phyloP scores from a whole-genome alignment of 2,888 invertebrate species.

The Prosopocoilus inquinatus region DNA sequence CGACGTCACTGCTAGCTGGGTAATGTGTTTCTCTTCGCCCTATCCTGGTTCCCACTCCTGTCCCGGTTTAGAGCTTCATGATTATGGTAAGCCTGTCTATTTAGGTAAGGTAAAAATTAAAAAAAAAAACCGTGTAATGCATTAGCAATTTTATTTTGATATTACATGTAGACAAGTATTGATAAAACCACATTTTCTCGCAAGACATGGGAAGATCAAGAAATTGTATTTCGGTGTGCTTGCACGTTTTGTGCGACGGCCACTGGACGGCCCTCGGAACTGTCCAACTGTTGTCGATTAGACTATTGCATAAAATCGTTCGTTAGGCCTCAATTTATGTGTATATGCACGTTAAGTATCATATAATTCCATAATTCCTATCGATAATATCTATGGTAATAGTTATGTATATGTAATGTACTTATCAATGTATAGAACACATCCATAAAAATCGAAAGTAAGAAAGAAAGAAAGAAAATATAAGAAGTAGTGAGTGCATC shows the following conservation, averaged over 20 bases:
- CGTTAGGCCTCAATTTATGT: constrained; percentile 41
- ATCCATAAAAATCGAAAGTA: constrained; percentile 40
- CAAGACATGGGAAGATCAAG: constrained; percentile 50
- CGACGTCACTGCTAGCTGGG: too few relatives aligned
- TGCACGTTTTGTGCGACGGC: constrained; percentile 41
- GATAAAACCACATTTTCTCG: constrained; percentile 47
- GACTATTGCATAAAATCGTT: constrained; percentile 41
- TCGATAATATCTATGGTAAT: constrained; percentile 29
- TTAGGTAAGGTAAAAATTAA: neutral
- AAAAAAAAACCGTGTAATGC: constrained; percentile 30
- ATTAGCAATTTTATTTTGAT: constrained; percentile 47
- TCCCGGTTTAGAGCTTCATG: too few relatives aligned
- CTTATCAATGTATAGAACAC: constrained; percentile 36
- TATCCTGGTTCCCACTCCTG: too few relatives aligned
- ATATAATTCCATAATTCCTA: constrained; percentile 16
- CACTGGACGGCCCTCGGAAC: constrained; percentile 35
- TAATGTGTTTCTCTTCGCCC: too few relatives aligned
- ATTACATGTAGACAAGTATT: constrained; percentile 50
- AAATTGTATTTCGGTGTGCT: constrained; percentile 43
- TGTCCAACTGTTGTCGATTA: constrained; percentile 32
- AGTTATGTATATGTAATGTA: constrained; percentile 7
- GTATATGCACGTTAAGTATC: neutral
- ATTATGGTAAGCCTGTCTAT: too few relatives aligned
- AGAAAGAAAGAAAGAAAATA: constrained; percentile 26
- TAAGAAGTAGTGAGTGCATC: constrained; percentile 7